Evolutionary conservation across 2,888 invertebrate genomes (phyloP).

Genomic region (Neria commutata): DNA sequence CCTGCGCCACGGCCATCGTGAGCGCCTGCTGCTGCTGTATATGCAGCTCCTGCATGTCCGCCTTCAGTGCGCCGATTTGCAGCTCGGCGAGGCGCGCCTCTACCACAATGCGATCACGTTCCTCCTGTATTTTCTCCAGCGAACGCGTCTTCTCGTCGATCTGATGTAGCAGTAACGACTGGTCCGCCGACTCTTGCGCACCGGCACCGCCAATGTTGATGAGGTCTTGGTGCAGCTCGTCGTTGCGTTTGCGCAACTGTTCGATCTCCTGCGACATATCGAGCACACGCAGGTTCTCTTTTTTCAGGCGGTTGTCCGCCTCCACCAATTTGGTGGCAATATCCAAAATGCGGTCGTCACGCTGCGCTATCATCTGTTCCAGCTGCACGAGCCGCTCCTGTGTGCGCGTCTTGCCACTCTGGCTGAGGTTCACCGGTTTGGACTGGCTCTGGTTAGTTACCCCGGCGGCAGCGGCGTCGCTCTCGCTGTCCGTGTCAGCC

Average conservation of each 20-base stretch:
- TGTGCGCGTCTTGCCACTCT: slow-evolving; percentile 40
- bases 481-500: slow-evolving; percentile 54
- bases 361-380: slow-evolving; percentile 59
- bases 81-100: slow-evolving; percentile 51
- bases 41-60: slow-evolving; percentile 50
- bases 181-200: slow-evolving; percentile 19
- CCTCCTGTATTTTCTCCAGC: slow-evolving; percentile 58
- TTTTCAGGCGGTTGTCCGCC: slow-evolving; percentile 56
- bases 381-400: slow-evolving; percentile 62
- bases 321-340: slow-evolving; percentile 57
- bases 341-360: slow-evolving; percentile 61
- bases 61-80: slow-evolving; percentile 47
- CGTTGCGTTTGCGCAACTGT: slow-evolving; percentile 46
- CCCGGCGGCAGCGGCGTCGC: slow-evolving; percentile 32
- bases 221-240: slow-evolving; percentile 49
- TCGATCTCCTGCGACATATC: slow-evolving; percentile 49
- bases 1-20: slow-evolving; percentile 44
- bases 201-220: slow-evolving; percentile 43
- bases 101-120: slow-evolving; percentile 53
- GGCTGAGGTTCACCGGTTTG: slow-evolving; percentile 41
- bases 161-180: slow-evolving; percentile 41
- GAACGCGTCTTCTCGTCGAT: slow-evolving; percentile 45
- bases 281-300: slow-evolving; percentile 51
- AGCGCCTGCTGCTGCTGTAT: slow-evolving; percentile 44
- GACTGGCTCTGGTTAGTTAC: no score